phyloP scores from a whole-genome alignment of 2,797 vertebrate genomes.

The Mionectes olivaceus region DNA sequence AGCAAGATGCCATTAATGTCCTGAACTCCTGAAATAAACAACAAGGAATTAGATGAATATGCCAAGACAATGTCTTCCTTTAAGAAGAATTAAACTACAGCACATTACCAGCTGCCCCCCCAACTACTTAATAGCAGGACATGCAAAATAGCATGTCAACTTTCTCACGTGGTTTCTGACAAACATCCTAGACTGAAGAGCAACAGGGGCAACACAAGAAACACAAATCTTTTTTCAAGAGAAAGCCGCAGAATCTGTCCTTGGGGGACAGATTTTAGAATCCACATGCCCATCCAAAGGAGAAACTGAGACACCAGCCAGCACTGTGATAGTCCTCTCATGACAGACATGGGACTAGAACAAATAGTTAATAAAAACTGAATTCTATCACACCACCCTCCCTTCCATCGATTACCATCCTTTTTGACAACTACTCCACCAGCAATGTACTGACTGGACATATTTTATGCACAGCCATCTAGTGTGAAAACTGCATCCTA shows the following conservation, averaged over 20 bases:
- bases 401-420: neutral
- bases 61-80: neutral
- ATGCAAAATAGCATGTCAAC: neutral
- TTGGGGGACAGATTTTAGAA: neutral
- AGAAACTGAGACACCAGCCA: neutral
- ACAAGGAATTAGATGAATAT: neutral
- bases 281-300: neutral
- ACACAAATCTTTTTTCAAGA: neutral
- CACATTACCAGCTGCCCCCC: neutral
- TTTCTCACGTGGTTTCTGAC: neutral
- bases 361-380: neutral
- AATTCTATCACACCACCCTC: neutral
- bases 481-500: slow-evolving; percentile 23
- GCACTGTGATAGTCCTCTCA: neutral
- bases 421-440: neutral
- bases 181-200: neutral
- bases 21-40: neutral
- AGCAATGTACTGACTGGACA: neutral
- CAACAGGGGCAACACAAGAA: neutral
- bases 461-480: neutral
- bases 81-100: neutral
- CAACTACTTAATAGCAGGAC: neutral
- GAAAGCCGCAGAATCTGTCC: neutral
- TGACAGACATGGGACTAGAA: neutral
- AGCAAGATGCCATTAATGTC: neutral